These are phyloP conservation scores for Parasteatoda tepidariorum DNA, from an alignment of 1,140 invertebrate genomes.

Conservation along the genomic window DNA sequence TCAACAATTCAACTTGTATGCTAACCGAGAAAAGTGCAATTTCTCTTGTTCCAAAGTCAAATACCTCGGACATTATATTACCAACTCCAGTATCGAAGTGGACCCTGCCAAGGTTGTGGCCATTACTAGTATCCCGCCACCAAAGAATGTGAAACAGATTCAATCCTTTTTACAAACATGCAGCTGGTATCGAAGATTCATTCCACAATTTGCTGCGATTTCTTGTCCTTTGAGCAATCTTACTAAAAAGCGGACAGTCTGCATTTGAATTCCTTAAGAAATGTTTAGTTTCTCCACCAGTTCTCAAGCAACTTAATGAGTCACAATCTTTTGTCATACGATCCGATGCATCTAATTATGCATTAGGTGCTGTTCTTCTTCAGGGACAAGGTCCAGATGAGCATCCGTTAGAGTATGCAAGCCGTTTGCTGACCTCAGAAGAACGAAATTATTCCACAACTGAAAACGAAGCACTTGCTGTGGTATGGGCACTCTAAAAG, in stretches of 20 bases:
- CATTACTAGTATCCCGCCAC: conserved; percentile 20
- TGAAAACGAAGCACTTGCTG: conserved; percentile 72
- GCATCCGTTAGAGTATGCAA: conserved; percentile 69
- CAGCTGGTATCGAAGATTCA: not conserved
- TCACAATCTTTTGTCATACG: not conserved
- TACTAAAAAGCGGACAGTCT: not conserved
- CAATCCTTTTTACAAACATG: conserved; percentile 26
- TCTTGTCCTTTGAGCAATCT: conserved; percentile 20
- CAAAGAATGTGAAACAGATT: conserved; percentile 29
- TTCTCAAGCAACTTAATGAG: not conserved
- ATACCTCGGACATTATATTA: conserved; percentile 56
- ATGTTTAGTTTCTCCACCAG: not conserved
- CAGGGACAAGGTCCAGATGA: conserved; percentile 65
- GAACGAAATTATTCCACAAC: conserved; percentile 70
- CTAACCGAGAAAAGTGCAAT: conserved; percentile 47
- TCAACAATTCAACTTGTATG: not conserved
- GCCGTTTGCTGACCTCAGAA: conserved; percentile 66
- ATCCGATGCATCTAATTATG: conserved; percentile 62
- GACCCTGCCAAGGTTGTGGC: conserved; percentile 16
- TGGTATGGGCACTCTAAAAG: conserved; percentile 62
- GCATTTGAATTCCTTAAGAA: not conserved
- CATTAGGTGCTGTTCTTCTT: conserved; percentile 63
- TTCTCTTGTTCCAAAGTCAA: conserved; percentile 21
- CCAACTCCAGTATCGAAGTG: conserved; percentile 19
- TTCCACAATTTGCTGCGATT: conserved; percentile 11